phyloP scores from a whole-genome alignment of 2,888 invertebrate genomes.

The Drosophila quasianomalipes region DNA sequence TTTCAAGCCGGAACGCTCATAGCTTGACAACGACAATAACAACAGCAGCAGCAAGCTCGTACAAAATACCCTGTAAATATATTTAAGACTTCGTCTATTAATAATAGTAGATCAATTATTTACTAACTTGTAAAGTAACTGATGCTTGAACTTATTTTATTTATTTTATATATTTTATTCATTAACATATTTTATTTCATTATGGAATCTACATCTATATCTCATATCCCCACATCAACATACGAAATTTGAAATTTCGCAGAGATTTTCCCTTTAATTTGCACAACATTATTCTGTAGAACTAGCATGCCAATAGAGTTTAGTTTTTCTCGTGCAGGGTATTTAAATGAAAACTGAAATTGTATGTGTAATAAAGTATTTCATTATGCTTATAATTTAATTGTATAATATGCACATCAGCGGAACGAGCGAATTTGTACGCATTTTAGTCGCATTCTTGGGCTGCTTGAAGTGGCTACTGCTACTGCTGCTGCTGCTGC shows the following conservation, averaged over 20 bases:
- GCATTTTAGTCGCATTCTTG: constrained; percentile 58
- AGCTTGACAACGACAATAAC: constrained; percentile 27
- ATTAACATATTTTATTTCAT: not conserved
- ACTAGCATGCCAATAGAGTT: not conserved
- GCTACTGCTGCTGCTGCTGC: not conserved
- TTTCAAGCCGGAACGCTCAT: constrained; percentile 56
- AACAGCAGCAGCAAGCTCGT: not conserved
- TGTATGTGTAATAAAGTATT: constrained; percentile 64
- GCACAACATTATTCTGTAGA: not conserved
- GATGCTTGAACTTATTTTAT: not conserved
- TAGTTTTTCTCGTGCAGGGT: constrained; percentile 12
- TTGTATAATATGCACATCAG: constrained; percentile 66
- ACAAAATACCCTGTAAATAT: constrained; percentile 23
- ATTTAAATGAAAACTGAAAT: constrained; percentile 62
- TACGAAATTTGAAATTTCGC: not conserved
- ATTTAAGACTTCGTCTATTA: not conserved
- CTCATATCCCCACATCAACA: not conserved
- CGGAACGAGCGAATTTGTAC: constrained; percentile 44
- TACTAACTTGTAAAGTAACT: not conserved
- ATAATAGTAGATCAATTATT: not conserved
- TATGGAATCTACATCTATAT: not conserved
- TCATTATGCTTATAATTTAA: constrained; percentile 62
- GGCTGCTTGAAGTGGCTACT: constrained; percentile 52
- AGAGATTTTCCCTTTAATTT: not conserved
- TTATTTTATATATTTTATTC: not conserved